Evolutionary conservation across 2,797 vertebrate genomes (phyloP).

Genomic region (Premnoplex brunnescens): DNA sequence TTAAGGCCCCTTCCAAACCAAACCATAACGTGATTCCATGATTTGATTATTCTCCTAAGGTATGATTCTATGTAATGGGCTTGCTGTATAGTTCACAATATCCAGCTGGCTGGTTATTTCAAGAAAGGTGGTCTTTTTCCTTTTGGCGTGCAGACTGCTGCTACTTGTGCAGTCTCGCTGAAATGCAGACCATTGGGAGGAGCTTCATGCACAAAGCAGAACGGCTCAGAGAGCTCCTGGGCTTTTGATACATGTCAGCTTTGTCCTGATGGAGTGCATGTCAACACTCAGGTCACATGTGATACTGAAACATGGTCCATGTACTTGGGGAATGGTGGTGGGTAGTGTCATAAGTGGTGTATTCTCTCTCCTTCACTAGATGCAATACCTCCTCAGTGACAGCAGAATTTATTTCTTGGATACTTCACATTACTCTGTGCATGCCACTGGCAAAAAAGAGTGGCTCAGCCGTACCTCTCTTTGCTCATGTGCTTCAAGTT

Average conservation of each 20-base stretch:
- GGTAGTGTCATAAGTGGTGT: not conserved
- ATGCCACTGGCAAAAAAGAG: not conserved
- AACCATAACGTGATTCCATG: not conserved
- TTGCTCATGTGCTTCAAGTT: not conserved
- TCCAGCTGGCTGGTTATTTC: not conserved
- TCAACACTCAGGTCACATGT: fast-evolving
- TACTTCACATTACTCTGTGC: not conserved
- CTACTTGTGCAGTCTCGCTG: not conserved
- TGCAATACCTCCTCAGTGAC: not conserved
- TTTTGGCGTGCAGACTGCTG: not conserved
- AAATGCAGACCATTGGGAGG: not conserved
- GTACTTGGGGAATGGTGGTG: not conserved
- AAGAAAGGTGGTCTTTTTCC: not conserved
- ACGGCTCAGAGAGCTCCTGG: not conserved
- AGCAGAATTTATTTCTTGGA: not conserved
- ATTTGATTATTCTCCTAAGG: not conserved
- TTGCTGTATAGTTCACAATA: not conserved
- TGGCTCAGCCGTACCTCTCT: not conserved
- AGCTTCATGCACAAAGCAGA: not conserved
- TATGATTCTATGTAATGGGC: not conserved
- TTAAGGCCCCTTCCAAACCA: not conserved
- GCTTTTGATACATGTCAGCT: not conserved
- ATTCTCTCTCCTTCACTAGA: not conserved
- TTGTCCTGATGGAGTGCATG: not conserved
- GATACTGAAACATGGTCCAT: fast-evolving